These are phyloP conservation scores for Silurus glanis DNA, from an alignment of 2,113 vertebrate species.

Conservation along the genomic window DNA sequence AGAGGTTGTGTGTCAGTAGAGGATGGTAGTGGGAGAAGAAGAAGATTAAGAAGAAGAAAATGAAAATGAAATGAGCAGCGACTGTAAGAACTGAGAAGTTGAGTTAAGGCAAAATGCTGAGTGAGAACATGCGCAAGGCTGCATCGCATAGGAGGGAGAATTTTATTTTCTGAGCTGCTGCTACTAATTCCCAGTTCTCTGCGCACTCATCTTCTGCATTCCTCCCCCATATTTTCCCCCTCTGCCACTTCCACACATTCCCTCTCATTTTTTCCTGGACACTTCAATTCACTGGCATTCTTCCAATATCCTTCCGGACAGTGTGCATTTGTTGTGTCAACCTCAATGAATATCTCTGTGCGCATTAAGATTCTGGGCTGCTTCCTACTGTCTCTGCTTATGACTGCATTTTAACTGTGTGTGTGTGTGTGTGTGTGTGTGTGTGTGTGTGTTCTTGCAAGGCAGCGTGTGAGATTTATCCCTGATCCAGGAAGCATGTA, in stretches of 20 bases:
- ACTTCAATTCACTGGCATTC: constrained; percentile 52
- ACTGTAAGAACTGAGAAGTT: constrained; percentile 30
- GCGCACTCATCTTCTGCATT: constrained; percentile 3
- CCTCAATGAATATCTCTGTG: constrained; percentile 58
- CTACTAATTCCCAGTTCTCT: constrained; percentile 29
- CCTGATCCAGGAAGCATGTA: neutral
- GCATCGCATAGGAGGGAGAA: neutral
- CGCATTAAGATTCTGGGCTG: constrained; percentile 23
- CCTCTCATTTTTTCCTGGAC: neutral
- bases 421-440: neutral
- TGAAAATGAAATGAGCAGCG: neutral
- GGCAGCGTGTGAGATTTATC: neutral
- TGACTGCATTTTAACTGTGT: neutral
- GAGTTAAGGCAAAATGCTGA: neutral
- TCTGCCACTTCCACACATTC: constrained; percentile 2
- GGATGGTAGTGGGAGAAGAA: constrained; percentile 16
- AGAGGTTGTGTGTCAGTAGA: constrained; percentile 12
- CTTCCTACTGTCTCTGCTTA: constrained; percentile 13
- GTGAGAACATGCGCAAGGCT: neutral
- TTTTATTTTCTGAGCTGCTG: constrained; percentile 19
- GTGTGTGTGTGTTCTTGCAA: neutral
- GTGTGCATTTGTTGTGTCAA: constrained; percentile 58
- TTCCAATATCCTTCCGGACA: constrained; percentile 53
- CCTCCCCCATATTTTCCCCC: neutral
- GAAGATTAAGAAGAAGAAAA: neutral